These are phyloP conservation scores for Heloderma charlesbogerti DNA, from an alignment of 2,113 vertebrate genomes.

Conservation along the genomic window DNA sequence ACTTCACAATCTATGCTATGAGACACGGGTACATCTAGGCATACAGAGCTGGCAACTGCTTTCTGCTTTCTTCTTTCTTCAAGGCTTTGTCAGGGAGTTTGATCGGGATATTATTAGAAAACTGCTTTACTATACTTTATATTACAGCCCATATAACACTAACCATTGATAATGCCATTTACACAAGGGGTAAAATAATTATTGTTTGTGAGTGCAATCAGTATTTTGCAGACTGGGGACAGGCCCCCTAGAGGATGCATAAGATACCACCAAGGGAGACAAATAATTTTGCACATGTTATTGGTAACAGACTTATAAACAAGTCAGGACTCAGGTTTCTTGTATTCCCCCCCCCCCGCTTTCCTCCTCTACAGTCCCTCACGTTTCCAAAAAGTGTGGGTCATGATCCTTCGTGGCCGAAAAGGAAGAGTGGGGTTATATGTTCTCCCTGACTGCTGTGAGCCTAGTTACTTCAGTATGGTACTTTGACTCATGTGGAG, in stretches of 20 bases:
- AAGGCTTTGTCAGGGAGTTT: neutral
- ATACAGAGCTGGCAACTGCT: neutral
- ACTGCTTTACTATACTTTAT: constrained; percentile 6
- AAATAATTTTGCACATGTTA: neutral
- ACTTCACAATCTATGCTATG: neutral
- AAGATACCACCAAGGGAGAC: neutral
- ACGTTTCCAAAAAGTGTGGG: neutral
- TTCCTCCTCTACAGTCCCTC: too few relatives aligned
- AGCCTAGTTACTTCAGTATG: neutral
- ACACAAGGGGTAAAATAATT: constrained; percentile 28
- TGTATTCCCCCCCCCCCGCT: too few relatives aligned
- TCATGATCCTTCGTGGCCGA: too few relatives aligned
- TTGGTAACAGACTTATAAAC: neutral
- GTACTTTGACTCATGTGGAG: neutral
- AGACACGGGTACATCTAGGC: neutral
- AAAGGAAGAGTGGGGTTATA: neutral
- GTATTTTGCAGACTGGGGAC: neutral
- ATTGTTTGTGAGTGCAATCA: neutral
- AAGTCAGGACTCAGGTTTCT: neutral
- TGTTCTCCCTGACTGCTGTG: neutral
- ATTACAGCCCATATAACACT: constrained; percentile 26
- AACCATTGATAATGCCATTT: neutral
- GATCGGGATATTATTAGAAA: neutral
- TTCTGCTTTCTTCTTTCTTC: neutral
- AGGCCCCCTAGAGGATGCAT: neutral